Evolutionary conservation across 1,140 invertebrate genomes (phyloP).

Genomic region (Pseudomyrmex gracilis): DNA sequence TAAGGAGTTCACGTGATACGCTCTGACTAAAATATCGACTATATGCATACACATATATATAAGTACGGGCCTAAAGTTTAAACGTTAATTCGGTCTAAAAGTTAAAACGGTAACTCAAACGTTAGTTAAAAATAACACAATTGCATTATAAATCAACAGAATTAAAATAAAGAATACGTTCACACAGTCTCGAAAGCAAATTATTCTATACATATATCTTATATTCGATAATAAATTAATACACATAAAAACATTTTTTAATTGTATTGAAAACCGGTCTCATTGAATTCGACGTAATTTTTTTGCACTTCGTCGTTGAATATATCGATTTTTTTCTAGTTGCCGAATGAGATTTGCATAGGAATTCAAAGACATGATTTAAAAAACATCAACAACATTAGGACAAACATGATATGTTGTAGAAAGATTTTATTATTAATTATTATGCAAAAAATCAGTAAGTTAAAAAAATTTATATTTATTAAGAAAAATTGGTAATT

Average conservation of each 20-base stretch:
- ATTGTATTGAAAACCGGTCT: conserved; percentile 40
- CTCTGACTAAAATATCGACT: no score
- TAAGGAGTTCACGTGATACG: no score
- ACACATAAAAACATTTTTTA: conserved; percentile 20
- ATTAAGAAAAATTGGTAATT: conserved; percentile 24
- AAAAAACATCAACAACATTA: conserved; percentile 47
- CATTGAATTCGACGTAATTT: conserved; percentile 14
- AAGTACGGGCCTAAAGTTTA: conserved; percentile 19
- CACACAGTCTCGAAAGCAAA: conserved; percentile 1
- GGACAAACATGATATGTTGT: conserved; percentile 25
- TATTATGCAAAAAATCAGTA: conserved; percentile 23
- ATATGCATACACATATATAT: conserved; percentile 31
- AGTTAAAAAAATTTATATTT: conserved; percentile 52
- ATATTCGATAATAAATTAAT: neutral
- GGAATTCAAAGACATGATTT: conserved; percentile 42
- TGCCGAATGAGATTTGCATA: neutral
- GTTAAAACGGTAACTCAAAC: no score
- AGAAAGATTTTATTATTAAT: conserved; percentile 28
- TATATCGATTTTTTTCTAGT: conserved; percentile 39
- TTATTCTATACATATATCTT: conserved; percentile 17
- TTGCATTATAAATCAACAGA: conserved; percentile 7
- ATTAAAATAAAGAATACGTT: conserved; percentile 20
- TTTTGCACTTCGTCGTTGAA: conserved; percentile 33
- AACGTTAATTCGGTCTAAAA: no score
- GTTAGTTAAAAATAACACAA: conserved; percentile 3